Evolutionary conservation across 2,888 invertebrate genomes (phyloP).

Genomic region (Cantharis rufa): DNA sequence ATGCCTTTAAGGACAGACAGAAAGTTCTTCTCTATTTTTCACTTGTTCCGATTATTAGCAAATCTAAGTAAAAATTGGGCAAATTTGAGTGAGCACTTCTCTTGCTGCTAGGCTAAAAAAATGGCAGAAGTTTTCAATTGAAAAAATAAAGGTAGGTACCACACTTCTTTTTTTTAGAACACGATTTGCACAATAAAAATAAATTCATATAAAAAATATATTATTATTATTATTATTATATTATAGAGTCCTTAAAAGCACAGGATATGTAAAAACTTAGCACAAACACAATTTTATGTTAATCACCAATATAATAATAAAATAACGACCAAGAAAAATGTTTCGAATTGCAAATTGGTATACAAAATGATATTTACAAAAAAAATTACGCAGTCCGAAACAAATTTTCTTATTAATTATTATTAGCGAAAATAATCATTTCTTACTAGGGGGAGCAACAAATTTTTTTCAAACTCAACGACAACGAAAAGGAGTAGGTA

Average conservation of each 20-base stretch:
- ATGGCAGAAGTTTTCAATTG: background rate
- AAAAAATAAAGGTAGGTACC: background rate
- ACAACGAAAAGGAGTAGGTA: constrained; percentile 8
- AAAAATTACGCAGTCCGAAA: constrained; percentile 10
- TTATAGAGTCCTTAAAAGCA: constrained; percentile 28
- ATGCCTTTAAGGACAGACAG: constrained; percentile 28
- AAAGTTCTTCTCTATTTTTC: background rate
- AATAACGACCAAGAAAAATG: constrained; percentile 10
- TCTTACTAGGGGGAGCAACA: background rate
- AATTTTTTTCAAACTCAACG: background rate
- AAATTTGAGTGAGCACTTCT: constrained; percentile 7
- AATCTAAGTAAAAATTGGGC: constrained; percentile 25
- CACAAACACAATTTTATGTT: constrained; percentile 16
- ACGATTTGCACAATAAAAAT: background rate
- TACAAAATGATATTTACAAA: constrained; percentile 9
- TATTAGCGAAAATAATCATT: background rate
- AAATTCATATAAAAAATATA: constrained; percentile 21
- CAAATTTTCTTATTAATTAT: constrained; percentile 5
- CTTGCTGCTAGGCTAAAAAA: background rate
- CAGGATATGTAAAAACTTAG: constrained; percentile 29
- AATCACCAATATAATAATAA: constrained; percentile 7
- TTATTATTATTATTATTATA: background rate
- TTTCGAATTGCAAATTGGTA: constrained; percentile 4
- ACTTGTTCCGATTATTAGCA: background rate
- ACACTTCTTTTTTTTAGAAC: background rate